Evolutionary conservation across 2,113 vertebrate species (phyloP).

Genomic region (Cephalopterus ornatus): DNA sequence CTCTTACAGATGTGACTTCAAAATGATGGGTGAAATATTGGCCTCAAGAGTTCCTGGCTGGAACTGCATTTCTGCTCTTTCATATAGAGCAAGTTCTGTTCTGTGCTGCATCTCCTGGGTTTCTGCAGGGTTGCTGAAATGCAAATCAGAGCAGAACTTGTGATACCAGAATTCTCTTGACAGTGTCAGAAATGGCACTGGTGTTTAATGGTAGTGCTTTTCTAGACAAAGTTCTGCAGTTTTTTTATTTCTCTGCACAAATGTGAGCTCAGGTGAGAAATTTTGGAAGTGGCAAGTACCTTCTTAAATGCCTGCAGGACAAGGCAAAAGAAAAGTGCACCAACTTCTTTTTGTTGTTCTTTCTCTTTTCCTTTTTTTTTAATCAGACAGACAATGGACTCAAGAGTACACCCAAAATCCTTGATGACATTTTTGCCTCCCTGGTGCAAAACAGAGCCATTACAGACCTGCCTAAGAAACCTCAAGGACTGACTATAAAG

Average conservation of each 20-base stretch:
- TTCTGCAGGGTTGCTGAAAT: not conserved
- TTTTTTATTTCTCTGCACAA: not conserved
- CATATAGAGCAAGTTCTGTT: not conserved
- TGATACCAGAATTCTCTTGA: not conserved
- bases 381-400: conserved; percentile 76
- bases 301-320: not conserved
- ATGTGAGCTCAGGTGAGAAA: not conserved
- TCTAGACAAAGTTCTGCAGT: not conserved
- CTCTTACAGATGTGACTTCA: not conserved
- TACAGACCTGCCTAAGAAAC: conserved; percentile 69
- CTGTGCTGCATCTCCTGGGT: not conserved
- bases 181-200: not conserved
- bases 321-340: not conserved
- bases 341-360: not conserved
- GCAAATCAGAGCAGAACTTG: not conserved
- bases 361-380: not conserved
- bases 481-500: conserved; percentile 74
- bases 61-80: not conserved
- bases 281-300: not conserved
- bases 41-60: not conserved
- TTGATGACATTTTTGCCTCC: conserved; percentile 83
- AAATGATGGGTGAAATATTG: not conserved
- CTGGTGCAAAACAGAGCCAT: conserved; percentile 77
- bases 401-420: conserved; percentile 80
- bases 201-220: not conserved